Base-by-base conservation (phyloP, 2,113 vertebrate species). In the Aegithalos caudatus region DNA sequence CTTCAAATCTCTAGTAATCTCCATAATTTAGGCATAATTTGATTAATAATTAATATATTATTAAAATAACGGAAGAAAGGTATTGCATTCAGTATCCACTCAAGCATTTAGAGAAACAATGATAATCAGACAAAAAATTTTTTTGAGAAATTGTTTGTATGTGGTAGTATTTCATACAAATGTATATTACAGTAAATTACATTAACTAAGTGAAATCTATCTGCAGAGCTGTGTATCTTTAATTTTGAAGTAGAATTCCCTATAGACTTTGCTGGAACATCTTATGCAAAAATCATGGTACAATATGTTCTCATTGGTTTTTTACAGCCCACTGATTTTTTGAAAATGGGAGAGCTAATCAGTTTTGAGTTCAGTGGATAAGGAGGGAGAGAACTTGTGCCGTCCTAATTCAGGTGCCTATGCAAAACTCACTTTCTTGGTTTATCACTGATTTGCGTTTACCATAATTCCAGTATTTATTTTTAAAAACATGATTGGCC, bases 301-400 rank as follows among this genome's bases (percentile, higher is more conserved):
- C 4, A 25, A 1, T 83, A 33, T 71, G 28, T 56, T 60, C 47
- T 84, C 14, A 22, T 58, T 51, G 40, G 17, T 84, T 92, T 14
- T 86, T 89, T 64, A 58, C 47, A 90, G 27, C 37, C 64, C 76
- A 31, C n/a, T 80, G 51, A 13, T 69, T 89, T 84, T 87, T 42
- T 76, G 57, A 83, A 85, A 29, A 40, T 56, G 28, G 37, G 11
- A 54, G 16, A 78, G 33, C 21, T 88, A 42, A 69, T 76, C 16
- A 35, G 29, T 53, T 76, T 69, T 40, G 21, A 53, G 33, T 51
- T 64, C 33, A 45, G 28, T 6, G 2, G 8, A 18, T 61, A 42
- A 38, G 11, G 35, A 6, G 25, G 11, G 11, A 78, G 21, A 81
- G 14, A 78, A 50, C 21, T 66, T 74, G 7, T 13, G 15, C 17